A percentile compares a stretch with the other conserved stretches of the same genome.
Conservation (phyloP, 2,797 vertebrate species). For the Sternotherus odoratus region DNA sequence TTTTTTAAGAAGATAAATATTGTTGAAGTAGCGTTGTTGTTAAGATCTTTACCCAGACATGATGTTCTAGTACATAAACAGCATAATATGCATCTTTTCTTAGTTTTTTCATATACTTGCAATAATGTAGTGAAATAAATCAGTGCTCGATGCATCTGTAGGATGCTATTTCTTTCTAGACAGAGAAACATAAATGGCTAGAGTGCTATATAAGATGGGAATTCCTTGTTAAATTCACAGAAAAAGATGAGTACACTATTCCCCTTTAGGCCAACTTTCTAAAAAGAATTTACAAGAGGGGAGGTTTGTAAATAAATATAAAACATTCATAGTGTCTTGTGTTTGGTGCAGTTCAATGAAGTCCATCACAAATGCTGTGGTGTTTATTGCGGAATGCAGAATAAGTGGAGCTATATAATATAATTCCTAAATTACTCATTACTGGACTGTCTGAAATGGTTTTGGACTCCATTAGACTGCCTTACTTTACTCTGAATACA, state of each 20-base stretch:
- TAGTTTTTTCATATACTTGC: constrained; percentile 16
- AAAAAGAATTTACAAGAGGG: background rate
- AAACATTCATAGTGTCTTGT: background rate
- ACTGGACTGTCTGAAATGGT: background rate
- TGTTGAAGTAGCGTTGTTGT: constrained; percentile 27
- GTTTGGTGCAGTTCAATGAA: background rate
- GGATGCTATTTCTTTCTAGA: constrained; percentile 5
- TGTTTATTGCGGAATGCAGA: background rate
- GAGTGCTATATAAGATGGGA: background rate
- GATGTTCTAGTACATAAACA: background rate
- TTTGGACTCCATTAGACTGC: background rate
- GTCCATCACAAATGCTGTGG: background rate
- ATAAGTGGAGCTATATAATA: background rate
- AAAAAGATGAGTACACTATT: background rate
- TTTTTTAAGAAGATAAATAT: constrained; percentile 11
- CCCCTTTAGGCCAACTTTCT: background rate
- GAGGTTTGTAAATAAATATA: background rate
- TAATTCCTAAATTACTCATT: background rate
- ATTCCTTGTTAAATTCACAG: background rate
- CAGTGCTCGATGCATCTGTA: background rate
- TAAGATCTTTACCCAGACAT: constrained; percentile 25
- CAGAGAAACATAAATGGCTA: background rate
- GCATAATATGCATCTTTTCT: background rate
- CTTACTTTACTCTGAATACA: background rate
- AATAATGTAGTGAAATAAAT: constrained; percentile 34